Conservation (phyloP, 1,140 invertebrate genomes). For the Bombus balteatus region DNA sequence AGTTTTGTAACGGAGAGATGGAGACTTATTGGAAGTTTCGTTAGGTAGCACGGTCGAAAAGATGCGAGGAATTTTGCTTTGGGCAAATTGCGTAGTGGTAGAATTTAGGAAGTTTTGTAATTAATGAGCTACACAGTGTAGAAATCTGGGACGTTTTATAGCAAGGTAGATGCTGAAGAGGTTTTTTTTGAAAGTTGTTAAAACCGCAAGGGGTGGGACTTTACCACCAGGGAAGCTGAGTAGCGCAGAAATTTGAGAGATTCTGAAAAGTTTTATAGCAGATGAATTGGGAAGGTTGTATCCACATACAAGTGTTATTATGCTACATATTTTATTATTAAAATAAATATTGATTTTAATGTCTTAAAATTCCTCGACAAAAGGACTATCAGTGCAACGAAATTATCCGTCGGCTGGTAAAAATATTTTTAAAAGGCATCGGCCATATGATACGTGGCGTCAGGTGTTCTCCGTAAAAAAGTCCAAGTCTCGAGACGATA, state of each 20-base stretch:
- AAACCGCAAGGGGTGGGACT: too few species aligned
- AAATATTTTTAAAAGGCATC: background rate
- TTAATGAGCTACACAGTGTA: background rate
- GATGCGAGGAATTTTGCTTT: too few species aligned
- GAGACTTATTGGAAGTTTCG: too few species aligned
- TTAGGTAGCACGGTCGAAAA: too few species aligned
- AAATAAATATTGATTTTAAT: background rate
- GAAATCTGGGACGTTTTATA: background rate
- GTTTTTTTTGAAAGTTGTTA: background rate
- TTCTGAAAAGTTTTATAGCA: too few species aligned
- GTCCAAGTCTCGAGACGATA: background rate
- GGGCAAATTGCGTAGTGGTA: background rate
- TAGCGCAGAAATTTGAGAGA: too few species aligned
- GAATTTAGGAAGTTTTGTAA: background rate
- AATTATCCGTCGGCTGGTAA: background rate
- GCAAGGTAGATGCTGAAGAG: too few species aligned
- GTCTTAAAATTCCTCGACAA: background rate
- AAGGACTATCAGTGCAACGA: background rate
- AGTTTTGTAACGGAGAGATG: too few species aligned
- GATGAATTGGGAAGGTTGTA: too few species aligned
- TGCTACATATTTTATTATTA: background rate
- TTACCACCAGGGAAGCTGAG: too few species aligned
- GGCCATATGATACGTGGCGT: background rate
- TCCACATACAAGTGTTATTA: background rate
- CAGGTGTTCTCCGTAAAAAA: constrained; percentile 38